phyloP scores from a whole-genome alignment of 2,888 invertebrate species.

The Drosophila imparisetae region DNA sequence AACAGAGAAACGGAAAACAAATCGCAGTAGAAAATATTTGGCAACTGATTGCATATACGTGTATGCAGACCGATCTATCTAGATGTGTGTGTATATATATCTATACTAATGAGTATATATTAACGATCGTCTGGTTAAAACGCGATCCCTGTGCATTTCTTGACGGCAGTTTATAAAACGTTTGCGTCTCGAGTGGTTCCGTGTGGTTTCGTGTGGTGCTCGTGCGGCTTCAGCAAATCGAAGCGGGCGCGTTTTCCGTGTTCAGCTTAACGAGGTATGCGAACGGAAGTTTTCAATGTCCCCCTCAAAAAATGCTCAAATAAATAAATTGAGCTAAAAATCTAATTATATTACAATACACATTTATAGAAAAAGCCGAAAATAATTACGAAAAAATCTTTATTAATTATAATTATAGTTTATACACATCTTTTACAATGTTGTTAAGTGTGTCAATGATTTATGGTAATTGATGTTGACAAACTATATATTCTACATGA shows the following conservation, averaged over 20 bases:
- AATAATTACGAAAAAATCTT: background rate
- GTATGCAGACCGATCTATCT: background rate
- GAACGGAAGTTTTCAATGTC: background rate
- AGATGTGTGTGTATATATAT: background rate
- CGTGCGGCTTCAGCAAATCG: constrained; percentile 13
- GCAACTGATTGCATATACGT: constrained; percentile 30
- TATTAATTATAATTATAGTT: background rate
- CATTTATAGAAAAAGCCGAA: background rate
- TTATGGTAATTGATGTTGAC: background rate
- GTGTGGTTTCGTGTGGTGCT: constrained; percentile 16
- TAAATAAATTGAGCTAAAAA: background rate
- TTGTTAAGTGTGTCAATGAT: background rate
- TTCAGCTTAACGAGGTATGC: constrained; percentile 26
- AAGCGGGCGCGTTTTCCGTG: constrained; percentile 13
- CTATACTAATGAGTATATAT: constrained; percentile 18
- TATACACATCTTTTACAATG: background rate
- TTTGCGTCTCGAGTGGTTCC: constrained; percentile 40
- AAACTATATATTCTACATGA: background rate
- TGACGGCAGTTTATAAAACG: constrained; percentile 36
- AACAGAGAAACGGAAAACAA: constrained; percentile 8
- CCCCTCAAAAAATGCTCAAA: background rate
- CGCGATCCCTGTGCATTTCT: constrained; percentile 15
- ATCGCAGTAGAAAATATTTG: constrained; percentile 32
- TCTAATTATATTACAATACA: background rate
- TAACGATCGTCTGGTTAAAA: constrained; percentile 43